A percentile compares a stretch with the other conserved stretches of the same genome.
These are phyloP conservation scores for Incurvaria masculella DNA, from an alignment of 2,888 invertebrate genomes.

Conservation along the genomic window DNA sequence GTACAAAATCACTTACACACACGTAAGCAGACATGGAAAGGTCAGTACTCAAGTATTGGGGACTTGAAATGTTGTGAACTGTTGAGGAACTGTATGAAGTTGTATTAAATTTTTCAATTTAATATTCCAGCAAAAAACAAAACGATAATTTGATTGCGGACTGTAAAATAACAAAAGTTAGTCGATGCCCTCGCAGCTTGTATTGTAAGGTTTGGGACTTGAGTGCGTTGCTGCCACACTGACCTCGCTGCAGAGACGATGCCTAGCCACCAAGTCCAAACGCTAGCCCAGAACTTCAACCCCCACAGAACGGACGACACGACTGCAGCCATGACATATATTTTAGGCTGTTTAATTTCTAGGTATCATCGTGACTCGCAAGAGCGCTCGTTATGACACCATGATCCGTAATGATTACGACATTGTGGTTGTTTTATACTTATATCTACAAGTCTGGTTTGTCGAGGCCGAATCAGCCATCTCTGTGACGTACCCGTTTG, in stretches of 20 bases:
- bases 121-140: constrained; percentile 44
- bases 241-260: neutral
- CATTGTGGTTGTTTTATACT: constrained; percentile 34
- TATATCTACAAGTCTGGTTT: constrained; percentile 21
- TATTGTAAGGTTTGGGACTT: neutral
- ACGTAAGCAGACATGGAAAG: constrained; percentile 33
- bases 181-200: neutral
- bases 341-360: constrained; percentile 55
- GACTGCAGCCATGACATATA: constrained; percentile 16
- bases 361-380: constrained; percentile 43
- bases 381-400: constrained; percentile 33
- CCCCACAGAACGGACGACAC: neutral
- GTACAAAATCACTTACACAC: constrained; percentile 29
- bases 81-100: constrained; percentile 36
- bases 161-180: neutral
- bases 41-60: constrained; percentile 47
- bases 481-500: constrained; percentile 36
- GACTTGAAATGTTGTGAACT: constrained; percentile 37
- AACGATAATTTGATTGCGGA: neutral
- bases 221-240: neutral
- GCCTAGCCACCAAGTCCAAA: no score
- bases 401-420: constrained; percentile 19
- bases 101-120: constrained; percentile 54
- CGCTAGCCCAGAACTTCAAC: no score
- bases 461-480: constrained; percentile 46